Percentiles rank a stretch among this genome's conserved stretches.
phyloP scores from a whole-genome alignment of 1,140 invertebrate species.

The Bombus turneri region DNA sequence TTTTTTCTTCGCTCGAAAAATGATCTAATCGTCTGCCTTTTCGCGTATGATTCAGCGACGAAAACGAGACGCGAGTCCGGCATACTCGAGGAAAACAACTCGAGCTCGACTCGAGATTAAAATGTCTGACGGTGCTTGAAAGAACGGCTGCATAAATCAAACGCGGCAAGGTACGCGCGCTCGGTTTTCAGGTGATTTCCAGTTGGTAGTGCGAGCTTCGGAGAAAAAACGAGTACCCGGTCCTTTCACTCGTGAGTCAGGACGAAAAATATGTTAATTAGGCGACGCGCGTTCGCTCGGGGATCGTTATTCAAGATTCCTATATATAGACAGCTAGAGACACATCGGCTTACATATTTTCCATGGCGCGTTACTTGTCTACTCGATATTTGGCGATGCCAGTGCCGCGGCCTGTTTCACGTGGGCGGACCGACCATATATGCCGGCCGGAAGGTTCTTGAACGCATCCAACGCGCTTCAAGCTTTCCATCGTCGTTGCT shows the following conservation, averaged over 20 bases:
- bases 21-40: too few species aligned
- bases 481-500: constrained; percentile 54
- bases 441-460: constrained; percentile 69
- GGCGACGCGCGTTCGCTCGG: constrained; percentile 10
- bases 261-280: constrained; percentile 71
- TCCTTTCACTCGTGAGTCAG: constrained; percentile 64
- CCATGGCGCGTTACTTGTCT: constrained; percentile 57
- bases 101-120: not conserved
- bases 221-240: constrained; percentile 7
- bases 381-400: constrained; percentile 80
- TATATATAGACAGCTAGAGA: constrained; percentile 75
- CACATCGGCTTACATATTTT: constrained; percentile 62
- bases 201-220: not conserved
- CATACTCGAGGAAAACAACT: not conserved
- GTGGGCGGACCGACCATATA: constrained; percentile 78
- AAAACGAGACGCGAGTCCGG: too few species aligned
- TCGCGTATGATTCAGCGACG: too few species aligned
- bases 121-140: not conserved
- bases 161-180: not conserved
- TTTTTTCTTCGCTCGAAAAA: too few species aligned
- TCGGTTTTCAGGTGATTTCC: constrained; percentile 14
- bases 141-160: not conserved
- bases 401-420: constrained; percentile 60
- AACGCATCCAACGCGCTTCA: constrained; percentile 70
- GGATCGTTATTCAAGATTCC: constrained; percentile 70